Conservation (phyloP, 2,797 vertebrate genomes). For the Sarcophilus harrisii region DNA sequence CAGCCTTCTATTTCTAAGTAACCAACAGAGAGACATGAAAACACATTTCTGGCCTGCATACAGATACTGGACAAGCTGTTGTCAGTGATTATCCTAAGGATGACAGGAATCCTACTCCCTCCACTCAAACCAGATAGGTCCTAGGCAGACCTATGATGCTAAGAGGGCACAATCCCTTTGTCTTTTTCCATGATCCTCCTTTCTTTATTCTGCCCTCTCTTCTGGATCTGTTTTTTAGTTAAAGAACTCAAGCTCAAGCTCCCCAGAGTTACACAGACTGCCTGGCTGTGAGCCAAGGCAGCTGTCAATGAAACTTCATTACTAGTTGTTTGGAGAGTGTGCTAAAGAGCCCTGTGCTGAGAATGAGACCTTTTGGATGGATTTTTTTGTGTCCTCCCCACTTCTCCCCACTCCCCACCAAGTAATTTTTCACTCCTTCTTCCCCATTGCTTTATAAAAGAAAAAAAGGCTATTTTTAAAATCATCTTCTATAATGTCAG, state of each 20-base stretch:
- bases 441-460: neutral
- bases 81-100: neutral
- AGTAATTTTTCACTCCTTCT: neutral
- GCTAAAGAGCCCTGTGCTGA: neutral
- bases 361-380: neutral
- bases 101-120: neutral
- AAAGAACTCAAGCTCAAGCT: neutral
- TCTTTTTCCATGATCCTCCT: neutral
- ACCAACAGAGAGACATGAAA: neutral
- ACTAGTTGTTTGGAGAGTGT: neutral
- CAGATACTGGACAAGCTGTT: neutral
- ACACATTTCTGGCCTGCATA: neutral
- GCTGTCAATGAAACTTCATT: neutral
- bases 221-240: neutral
- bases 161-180: neutral
- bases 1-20: constrained; percentile 7
- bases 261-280: neutral
- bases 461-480: neutral
- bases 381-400: neutral
- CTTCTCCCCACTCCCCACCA: neutral
- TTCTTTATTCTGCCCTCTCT: neutral
- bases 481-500: neutral
- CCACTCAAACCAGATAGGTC: neutral
- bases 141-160: neutral
- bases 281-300: neutral